These are phyloP conservation scores for Alcedo quadribrachys DNA, from an alignment of 2,797 vertebrate species.

Conservation along the genomic window DNA sequence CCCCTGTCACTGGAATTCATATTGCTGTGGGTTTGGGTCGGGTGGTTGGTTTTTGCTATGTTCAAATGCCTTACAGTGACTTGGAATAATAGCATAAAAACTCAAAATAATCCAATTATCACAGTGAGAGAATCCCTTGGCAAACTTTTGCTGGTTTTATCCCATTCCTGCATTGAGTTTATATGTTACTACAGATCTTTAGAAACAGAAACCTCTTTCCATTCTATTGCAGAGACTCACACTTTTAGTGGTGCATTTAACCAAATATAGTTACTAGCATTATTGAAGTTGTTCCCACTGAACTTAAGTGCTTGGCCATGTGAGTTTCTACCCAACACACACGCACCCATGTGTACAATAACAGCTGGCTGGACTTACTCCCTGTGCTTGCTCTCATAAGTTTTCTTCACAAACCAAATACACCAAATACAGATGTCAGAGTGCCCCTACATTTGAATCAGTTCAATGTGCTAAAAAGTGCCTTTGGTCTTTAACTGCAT, in stretches of 20 bases:
- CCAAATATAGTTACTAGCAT: not conserved
- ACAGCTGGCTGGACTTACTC: not conserved
- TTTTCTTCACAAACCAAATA: not conserved
- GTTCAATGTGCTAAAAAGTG: not conserved
- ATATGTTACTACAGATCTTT: not conserved
- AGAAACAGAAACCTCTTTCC: not conserved
- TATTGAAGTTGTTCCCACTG: not conserved
- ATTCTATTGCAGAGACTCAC: not conserved
- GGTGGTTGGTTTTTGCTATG: not conserved
- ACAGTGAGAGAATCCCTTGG: not conserved
- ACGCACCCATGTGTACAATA: not conserved
- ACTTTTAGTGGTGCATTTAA: not conserved
- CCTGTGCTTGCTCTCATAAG: not conserved
- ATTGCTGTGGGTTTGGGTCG: not conserved
- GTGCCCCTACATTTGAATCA: not conserved
- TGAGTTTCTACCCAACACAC: not conserved
- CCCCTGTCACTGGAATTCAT: not conserved
- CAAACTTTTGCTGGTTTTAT: not conserved
- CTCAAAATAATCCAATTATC: not conserved
- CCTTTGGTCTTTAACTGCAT: not conserved
- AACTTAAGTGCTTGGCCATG: not conserved
- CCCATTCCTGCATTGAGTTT: not conserved
- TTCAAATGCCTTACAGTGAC: not conserved
- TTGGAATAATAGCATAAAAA: not conserved
- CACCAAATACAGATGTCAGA: not conserved